These are phyloP conservation scores for Drosophila paranaensis DNA, from an alignment of 2,888 invertebrate genomes.

Conservation along the genomic window DNA sequence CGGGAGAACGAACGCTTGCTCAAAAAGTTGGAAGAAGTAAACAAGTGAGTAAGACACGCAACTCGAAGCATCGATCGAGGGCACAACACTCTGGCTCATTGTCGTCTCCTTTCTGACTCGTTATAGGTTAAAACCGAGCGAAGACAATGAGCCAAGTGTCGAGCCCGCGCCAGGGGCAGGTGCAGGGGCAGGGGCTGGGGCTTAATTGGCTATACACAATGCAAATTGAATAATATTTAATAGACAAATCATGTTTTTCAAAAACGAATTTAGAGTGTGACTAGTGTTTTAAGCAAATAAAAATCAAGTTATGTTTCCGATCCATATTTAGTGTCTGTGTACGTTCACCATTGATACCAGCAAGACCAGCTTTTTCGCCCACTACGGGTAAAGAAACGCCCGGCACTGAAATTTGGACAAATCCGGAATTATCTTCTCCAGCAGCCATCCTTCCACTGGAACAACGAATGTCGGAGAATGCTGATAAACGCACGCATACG, in stretches of 20 bases:
- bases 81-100: slow-evolving; percentile 69
- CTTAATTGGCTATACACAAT: slow-evolving; percentile 3
- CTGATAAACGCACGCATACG: slow-evolving; percentile 87
- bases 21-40: slow-evolving; percentile 94
- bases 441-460: slow-evolving; percentile 66
- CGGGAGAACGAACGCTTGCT: slow-evolving; percentile 95
- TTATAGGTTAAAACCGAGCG: slow-evolving; percentile 76
- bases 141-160: slow-evolving; percentile 73
- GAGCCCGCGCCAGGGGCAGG: slow-evolving; percentile 29
- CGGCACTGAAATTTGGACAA: slow-evolving; percentile 90
- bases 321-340: slow-evolving; percentile 88
- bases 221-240: slow-evolving; percentile 5
- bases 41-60: slow-evolving; percentile 87
- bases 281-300: slow-evolving; percentile 56
- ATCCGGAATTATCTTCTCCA: slow-evolving; percentile 85
- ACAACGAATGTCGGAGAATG: slow-evolving; percentile 82
- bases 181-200: slow-evolving; percentile 22
- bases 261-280: slow-evolving; percentile 65
- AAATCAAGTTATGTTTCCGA: slow-evolving; percentile 51
- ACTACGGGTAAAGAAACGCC: slow-evolving; percentile 83
- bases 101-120: slow-evolving; percentile 77
- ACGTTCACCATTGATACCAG: slow-evolving; percentile 92
- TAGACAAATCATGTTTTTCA: slow-evolving; percentile 41
- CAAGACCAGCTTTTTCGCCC: slow-evolving; percentile 90
- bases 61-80: slow-evolving; percentile 5